These are phyloP conservation scores for Alfaro cultratus DNA, from an alignment of 2,797 vertebrate species.

Conservation along the genomic window DNA sequence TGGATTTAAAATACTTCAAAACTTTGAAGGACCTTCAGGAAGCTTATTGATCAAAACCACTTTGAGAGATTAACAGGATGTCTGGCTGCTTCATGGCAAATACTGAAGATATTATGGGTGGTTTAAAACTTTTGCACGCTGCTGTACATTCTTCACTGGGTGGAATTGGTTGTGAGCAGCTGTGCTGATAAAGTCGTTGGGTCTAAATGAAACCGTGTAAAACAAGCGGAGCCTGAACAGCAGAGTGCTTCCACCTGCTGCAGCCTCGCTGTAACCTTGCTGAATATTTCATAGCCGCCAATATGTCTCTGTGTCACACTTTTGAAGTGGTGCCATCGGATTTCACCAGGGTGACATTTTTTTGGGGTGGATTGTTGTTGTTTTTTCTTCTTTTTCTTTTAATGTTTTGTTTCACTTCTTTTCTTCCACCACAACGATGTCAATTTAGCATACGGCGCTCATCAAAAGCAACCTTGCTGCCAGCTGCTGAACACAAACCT, in stretches of 20 bases:
- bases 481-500: conserved; percentile 62
- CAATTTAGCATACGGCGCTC: conserved; percentile 66
- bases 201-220: conserved; percentile 36
- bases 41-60: neutral
- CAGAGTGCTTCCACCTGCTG: conserved; percentile 52
- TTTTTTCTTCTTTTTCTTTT: conserved; percentile 36
- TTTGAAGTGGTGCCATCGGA: conserved; percentile 54
- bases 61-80: neutral
- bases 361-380: conserved; percentile 23
- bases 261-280: conserved; percentile 55
- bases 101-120: conserved; percentile 15
- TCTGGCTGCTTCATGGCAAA: neutral
- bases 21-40: neutral
- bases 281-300: conserved; percentile 69
- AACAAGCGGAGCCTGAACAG: conserved; percentile 13
- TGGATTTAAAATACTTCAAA: neutral
- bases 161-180: conserved; percentile 29
- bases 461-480: conserved; percentile 70
- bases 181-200: conserved; percentile 46
- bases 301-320: conserved; percentile 61
- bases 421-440: conserved; percentile 52
- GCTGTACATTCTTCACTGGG: conserved; percentile 21
- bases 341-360: conserved; percentile 56
- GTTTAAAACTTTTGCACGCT: conserved; percentile 35
- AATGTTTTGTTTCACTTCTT: conserved; percentile 50